These are phyloP conservation scores for Trochalopteron elliotii DNA, from an alignment of 2,113 vertebrate species.

Conservation along the genomic window DNA sequence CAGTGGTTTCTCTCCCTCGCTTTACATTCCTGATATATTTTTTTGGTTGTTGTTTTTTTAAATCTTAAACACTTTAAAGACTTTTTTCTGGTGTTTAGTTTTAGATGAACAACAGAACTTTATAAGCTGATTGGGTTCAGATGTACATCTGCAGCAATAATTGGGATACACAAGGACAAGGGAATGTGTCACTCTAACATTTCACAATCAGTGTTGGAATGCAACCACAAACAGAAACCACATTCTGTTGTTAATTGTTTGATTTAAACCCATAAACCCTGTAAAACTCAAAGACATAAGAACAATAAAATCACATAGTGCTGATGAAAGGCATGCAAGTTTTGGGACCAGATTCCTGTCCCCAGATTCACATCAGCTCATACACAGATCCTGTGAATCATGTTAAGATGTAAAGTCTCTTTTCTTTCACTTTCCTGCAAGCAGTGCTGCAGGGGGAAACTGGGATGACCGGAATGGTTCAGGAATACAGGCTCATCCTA, in stretches of 20 bases:
- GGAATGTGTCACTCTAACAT: slow-evolving; percentile 20
- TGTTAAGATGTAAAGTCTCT: background rate
- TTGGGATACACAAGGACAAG: slow-evolving; percentile 1
- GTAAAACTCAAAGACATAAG: background rate
- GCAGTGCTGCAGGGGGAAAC: background rate
- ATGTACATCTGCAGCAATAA: slow-evolving; percentile 55
- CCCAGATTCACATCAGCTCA: background rate
- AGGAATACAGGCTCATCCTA: background rate
- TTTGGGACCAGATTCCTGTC: background rate
- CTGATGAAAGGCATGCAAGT: background rate
- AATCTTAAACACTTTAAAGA: background rate
- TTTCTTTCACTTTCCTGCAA: background rate
- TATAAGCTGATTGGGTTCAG: slow-evolving; percentile 39
- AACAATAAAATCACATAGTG: background rate
- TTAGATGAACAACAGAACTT: slow-evolving; percentile 42
- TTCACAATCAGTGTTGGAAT: slow-evolving; percentile 7
- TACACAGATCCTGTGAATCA: background rate
- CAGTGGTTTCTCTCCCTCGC: background rate
- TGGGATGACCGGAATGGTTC: background rate
- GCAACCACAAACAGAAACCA: slow-evolving; percentile 38
- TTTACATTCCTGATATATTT: background rate
- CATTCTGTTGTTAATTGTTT: slow-evolving; percentile 44
- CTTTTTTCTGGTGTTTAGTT: slow-evolving; percentile 21
- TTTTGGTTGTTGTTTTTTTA: background rate
- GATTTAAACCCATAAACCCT: slow-evolving; percentile 23